phyloP scores from a whole-genome alignment of 2,888 invertebrate genomes.

The Cryptocheilus praepositus region DNA sequence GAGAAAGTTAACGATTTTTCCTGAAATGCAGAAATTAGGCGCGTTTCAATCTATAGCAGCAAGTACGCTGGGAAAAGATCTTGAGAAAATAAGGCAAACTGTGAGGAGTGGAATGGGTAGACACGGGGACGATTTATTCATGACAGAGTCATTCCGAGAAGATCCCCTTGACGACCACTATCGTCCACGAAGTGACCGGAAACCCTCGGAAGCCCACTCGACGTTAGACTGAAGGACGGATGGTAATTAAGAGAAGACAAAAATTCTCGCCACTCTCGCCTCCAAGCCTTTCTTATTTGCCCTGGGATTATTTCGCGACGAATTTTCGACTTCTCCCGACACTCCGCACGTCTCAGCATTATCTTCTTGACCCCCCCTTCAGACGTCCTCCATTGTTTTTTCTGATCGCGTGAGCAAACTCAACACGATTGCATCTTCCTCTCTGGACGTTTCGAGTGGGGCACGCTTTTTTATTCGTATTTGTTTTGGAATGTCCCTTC shows the following conservation, averaged over 20 bases:
- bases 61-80: not conserved
- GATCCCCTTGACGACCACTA: conserved; percentile 8
- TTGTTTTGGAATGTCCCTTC: conserved; percentile 33
- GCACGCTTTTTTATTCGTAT: conserved; percentile 38
- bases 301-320: conserved; percentile 23
- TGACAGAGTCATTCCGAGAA: conserved; percentile 14
- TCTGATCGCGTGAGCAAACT: too few species aligned
- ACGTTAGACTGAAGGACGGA: conserved; percentile 16
- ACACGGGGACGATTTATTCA: conserved; percentile 24
- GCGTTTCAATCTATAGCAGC: too few species aligned
- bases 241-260: conserved; percentile 41
- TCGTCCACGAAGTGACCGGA: conserved; percentile 22
- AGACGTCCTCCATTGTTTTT: too few species aligned
- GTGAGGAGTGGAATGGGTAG: not conserved
- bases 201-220: conserved; percentile 11
- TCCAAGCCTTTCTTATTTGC: conserved; percentile 22
- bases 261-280: conserved; percentile 22
- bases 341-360: conserved; percentile 5
- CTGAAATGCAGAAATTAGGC: too few species aligned
- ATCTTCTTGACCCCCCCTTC: not conserved
- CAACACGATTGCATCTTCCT: not conserved
- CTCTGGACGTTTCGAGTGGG: not conserved
- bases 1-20: too few species aligned
- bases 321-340: conserved; percentile 9
- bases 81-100: conserved; percentile 18